Evolutionary conservation across 2,888 invertebrate genomes (phyloP).

Genomic region (Ichneumon xanthorius): DNA sequence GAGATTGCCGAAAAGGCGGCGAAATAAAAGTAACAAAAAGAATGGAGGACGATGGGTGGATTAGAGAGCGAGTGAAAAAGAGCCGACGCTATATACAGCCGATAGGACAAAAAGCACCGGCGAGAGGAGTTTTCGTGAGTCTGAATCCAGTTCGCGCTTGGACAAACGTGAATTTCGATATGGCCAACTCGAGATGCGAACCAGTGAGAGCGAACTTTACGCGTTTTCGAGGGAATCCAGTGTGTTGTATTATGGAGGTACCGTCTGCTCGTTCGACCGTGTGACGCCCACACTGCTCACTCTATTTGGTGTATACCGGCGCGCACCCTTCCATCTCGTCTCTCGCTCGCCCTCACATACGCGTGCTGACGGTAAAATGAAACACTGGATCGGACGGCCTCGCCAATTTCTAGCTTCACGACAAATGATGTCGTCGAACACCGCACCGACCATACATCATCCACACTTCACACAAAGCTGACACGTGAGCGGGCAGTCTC

Average conservation of each 20-base stretch:
- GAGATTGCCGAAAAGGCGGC: not conserved
- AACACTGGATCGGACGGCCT: slow-evolving; percentile 32
- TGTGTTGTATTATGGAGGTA: slow-evolving; percentile 19
- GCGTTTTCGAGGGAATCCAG: slow-evolving; percentile 16
- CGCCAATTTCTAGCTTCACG: slow-evolving; percentile 51
- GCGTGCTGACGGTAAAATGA: slow-evolving; percentile 44
- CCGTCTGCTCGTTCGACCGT: slow-evolving; percentile 33
- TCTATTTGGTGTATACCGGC: not conserved
- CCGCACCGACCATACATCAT: slow-evolving; percentile 47
- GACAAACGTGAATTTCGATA: slow-evolving; percentile 44
- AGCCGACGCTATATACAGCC: slow-evolving; percentile 5
- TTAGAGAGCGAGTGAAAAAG: not conserved
- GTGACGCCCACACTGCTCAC: slow-evolving; percentile 10
- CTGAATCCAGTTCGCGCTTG: slow-evolving; percentile 29
- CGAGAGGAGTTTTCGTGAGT: slow-evolving; percentile 20
- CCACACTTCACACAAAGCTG: slow-evolving; percentile 38
- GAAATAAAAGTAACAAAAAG: slow-evolving; percentile 51
- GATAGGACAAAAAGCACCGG: slow-evolving; percentile 15
- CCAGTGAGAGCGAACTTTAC: slow-evolving; percentile 16
- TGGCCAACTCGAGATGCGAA: not conserved
- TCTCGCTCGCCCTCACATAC: slow-evolving; percentile 13
- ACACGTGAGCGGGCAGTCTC: slow-evolving; percentile 21
- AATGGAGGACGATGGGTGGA: not conserved
- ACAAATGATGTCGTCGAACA: slow-evolving; percentile 47
- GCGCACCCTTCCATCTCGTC: slow-evolving; percentile 39